Evolutionary conservation across 2,113 vertebrate genomes (phyloP).

Genomic region (Oriolus oriolus): DNA sequence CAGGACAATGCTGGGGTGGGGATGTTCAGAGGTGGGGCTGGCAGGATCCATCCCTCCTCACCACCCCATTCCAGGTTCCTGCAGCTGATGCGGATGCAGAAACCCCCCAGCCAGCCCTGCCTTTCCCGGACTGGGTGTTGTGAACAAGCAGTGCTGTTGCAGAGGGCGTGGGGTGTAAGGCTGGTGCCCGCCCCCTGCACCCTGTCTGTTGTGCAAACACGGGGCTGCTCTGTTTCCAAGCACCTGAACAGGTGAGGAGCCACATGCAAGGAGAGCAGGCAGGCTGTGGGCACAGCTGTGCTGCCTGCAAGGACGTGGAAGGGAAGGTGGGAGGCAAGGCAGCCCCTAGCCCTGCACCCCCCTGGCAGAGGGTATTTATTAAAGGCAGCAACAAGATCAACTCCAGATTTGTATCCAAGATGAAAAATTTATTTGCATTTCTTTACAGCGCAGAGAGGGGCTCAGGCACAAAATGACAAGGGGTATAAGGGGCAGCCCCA

Average conservation of each 20-base stretch:
- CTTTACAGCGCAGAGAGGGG: background rate
- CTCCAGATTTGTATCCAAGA: background rate
- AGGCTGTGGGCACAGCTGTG: background rate
- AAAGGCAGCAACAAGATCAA: background rate
- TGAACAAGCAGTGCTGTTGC: rapidly evolving
- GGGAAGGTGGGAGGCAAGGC: rapidly evolving
- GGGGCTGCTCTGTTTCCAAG: background rate
- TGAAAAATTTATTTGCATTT: background rate
- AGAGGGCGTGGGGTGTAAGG: background rate
- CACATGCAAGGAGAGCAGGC: too few relatives aligned
- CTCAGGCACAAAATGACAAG: background rate
- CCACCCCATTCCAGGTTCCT: rapidly evolving
- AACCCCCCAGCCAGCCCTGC: background rate
- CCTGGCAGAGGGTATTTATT: rapidly evolving
- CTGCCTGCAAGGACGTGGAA: background rate
- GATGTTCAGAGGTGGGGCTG: background rate
- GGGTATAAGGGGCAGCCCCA: background rate
- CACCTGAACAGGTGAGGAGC: background rate
- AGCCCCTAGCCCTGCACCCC: background rate
- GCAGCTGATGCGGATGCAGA: background rate
- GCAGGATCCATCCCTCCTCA: background rate
- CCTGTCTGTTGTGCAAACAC: background rate
- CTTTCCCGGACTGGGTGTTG: rapidly evolving
- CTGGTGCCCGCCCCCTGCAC: rapidly evolving
- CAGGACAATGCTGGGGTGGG: background rate